These are phyloP conservation scores for Odontocerum albicorne DNA, from an alignment of 2,888 invertebrate genomes.

Conservation along the genomic window DNA sequence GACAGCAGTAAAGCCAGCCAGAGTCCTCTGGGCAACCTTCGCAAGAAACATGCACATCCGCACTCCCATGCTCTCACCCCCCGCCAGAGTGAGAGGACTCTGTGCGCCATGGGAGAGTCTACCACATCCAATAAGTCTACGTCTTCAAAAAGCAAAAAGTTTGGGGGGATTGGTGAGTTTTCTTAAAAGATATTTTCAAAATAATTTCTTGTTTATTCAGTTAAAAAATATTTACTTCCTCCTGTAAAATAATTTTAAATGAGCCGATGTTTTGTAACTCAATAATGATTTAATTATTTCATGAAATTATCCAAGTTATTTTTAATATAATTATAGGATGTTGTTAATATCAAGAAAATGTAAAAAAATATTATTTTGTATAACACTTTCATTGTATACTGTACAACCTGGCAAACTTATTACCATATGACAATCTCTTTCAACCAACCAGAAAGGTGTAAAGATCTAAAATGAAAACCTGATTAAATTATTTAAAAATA, in stretches of 20 bases:
- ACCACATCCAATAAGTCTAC: conserved; percentile 44
- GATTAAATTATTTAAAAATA: too few species aligned
- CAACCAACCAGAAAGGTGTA: too few species aligned
- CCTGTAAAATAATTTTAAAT: too few species aligned
- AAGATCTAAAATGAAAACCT: too few species aligned
- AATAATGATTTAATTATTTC: neutral
- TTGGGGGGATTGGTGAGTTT: conserved; percentile 71
- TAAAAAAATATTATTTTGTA: too few species aligned
- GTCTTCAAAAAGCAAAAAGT: conserved; percentile 59
- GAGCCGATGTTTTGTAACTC: too few species aligned
- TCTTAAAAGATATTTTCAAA: conserved; percentile 4
- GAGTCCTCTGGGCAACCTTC: conserved; percentile 74
- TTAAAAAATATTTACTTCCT: too few species aligned
- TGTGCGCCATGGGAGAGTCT: conserved; percentile 60
- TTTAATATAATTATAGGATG: conserved; percentile 2
- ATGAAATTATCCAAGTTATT: neutral
- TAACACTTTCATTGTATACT: too few species aligned
- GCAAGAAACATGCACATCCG: conserved; percentile 59
- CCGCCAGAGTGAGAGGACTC: conserved; percentile 79
- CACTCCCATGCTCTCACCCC: conserved; percentile 70
- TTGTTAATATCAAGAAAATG: too few species aligned
- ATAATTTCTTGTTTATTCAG: too few species aligned
- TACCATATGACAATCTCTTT: too few species aligned
- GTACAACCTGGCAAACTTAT: too few species aligned
- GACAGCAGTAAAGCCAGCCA: conserved; percentile 74